These are phyloP conservation scores for Standfussiana lucernea DNA, from an alignment of 2,888 invertebrate species.

Conservation along the genomic window DNA sequence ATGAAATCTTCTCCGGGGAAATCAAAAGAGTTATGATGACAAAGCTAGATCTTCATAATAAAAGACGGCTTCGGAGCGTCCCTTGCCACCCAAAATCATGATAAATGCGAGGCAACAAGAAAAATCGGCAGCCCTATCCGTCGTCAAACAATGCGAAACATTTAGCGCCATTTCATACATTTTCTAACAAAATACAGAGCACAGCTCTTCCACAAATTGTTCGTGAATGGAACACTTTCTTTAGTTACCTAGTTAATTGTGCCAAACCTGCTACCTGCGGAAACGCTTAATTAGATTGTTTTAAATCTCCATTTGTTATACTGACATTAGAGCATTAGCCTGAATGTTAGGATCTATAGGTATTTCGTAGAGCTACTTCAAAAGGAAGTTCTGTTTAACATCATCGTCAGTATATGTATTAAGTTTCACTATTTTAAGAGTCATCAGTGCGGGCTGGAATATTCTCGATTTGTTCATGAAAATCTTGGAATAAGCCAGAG, in stretches of 20 bases:
- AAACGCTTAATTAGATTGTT: slow-evolving; percentile 44
- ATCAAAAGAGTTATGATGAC: slow-evolving; percentile 5
- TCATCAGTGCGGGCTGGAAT: slow-evolving; percentile 34
- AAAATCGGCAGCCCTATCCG: slow-evolving; percentile 57
- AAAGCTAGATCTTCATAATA: neutral
- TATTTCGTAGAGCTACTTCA: slow-evolving; percentile 48
- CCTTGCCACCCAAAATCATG: slow-evolving; percentile 26
- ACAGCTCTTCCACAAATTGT: slow-evolving; percentile 54
- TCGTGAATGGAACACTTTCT: slow-evolving; percentile 72
- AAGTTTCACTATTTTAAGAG: slow-evolving; percentile 54
- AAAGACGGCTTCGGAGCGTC: slow-evolving; percentile 14
- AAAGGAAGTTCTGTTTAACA: slow-evolving; percentile 60
- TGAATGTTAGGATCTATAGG: slow-evolving; percentile 54
- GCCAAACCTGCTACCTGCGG: slow-evolving; percentile 51
- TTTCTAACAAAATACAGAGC: slow-evolving; percentile 57
- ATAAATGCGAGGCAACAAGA: slow-evolving; percentile 31
- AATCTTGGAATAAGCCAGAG: slow-evolving; percentile 10
- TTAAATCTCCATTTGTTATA: slow-evolving; percentile 35
- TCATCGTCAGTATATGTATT: slow-evolving; percentile 52
- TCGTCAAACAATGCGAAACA: slow-evolving; percentile 70
- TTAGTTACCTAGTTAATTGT: slow-evolving; percentile 73
- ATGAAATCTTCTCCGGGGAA: slow-evolving; percentile 23
- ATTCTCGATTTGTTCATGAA: slow-evolving; percentile 28
- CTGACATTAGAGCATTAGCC: slow-evolving; percentile 57
- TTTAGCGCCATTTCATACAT: slow-evolving; percentile 69